Evolutionary conservation across 1,140 invertebrate species (phyloP).

Genomic region (Anoplophora glabripennis): DNA sequence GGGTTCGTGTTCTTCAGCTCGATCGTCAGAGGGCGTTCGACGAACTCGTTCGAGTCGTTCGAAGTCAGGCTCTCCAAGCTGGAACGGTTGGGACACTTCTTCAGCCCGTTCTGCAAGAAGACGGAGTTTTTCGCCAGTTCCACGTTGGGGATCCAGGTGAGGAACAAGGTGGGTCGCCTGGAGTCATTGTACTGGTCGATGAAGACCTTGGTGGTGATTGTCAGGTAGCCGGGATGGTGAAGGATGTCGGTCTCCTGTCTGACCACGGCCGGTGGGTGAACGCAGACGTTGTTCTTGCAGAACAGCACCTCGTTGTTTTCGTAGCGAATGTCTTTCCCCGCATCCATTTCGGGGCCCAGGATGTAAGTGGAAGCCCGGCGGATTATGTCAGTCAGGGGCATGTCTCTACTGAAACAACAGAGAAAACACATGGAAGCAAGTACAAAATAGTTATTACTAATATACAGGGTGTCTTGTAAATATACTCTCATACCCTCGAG

Average conservation of each 20-base stretch:
- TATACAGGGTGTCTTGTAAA: too few species aligned
- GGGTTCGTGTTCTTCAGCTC: conserved; percentile 47
- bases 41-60: conserved; percentile 37
- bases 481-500: too few species aligned
- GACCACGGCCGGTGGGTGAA: conserved; percentile 83
- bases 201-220: conserved; percentile 44
- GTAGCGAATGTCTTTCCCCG: conserved; percentile 58
- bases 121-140: conserved; percentile 83
- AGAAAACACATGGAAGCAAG: too few species aligned
- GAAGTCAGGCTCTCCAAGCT: conserved; percentile 45
- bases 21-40: conserved; percentile 29
- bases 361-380: conserved; percentile 75
- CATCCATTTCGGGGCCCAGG: conserved; percentile 63
- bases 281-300: conserved; percentile 93
- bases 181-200: conserved; percentile 68
- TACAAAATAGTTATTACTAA: too few species aligned
- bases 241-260: conserved; percentile 76
- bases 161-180: conserved; percentile 75
- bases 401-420: conserved; percentile 40
- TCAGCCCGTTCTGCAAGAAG: conserved; percentile 9
- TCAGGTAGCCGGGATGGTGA: conserved; percentile 73
- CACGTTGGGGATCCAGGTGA: conserved; percentile 92
- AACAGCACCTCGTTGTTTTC: conserved; percentile 82
- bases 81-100: conserved; percentile 40
- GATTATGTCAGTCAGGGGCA: conserved; percentile 73